Base-by-base conservation (phyloP, 2,888 invertebrate species). In the Drepanosiphum platanoidis region DNA sequence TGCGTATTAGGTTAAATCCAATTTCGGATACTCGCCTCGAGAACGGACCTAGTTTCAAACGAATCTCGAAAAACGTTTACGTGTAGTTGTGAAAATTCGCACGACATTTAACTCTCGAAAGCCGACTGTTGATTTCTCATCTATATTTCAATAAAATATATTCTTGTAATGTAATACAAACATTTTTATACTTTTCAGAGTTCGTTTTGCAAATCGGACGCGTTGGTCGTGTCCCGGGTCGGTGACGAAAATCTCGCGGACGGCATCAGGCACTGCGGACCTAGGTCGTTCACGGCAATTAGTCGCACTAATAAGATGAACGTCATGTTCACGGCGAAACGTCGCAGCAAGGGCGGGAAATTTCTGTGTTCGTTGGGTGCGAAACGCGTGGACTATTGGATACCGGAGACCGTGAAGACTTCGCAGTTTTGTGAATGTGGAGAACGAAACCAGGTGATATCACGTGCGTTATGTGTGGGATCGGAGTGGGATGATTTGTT, bases 221-320 rank as follows among this genome's bases (percentile, higher is more conserved):
- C 90, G 0, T 81, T 93, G 0, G 87, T 91, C 30, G 88, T 93
- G 70, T 92, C 92, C 3, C 89, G 88, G 68, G 90, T 89, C 0
- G 93, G 93, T 0, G 90, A 92, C 83, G 86, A 88, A 1, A 88
- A 89, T 82, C 88, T 92, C 46, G 84, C 88, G 0, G 90, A 89
- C 78, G 91, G 91, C 0, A 90, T 91, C 0, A 89, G 88, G 15
- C 93, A 92, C 88, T 94, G 93, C 88, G 93, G 93, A 1, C 87
- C 78, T 0, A 92, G 92, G 30, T 42, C 86, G 0, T 88, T 90
- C 79, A 87, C 75, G 7, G 66, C 88, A 11, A 39, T 87, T 11
- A 90, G 89, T 0, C 86, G 87, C 4, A 88, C 88, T 4, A 88
- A 88, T 39, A 71, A 86, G 36, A 87, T 90, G 87, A 87, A 86